A percentile compares a stretch with the other conserved stretches of the same genome.
Conservation (phyloP, 2,113 vertebrate species). For the Saccopteryx leptura region DNA sequence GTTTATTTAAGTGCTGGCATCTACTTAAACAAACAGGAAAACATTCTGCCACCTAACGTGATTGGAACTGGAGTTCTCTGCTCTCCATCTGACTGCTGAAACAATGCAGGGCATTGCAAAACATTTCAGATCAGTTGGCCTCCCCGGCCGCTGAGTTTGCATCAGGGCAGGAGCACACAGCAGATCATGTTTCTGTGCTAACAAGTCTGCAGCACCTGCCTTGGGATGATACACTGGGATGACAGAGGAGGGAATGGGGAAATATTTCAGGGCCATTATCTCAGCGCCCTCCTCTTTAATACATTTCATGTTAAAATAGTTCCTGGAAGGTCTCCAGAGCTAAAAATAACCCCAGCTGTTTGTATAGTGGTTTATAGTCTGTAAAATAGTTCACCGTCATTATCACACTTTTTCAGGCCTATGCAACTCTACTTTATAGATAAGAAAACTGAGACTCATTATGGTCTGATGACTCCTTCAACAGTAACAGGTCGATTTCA, state of each 20-base stretch:
- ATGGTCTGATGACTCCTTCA: background rate
- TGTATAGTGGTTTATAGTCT: background rate
- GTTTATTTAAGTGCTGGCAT: conserved; percentile 74
- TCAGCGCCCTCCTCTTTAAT: background rate
- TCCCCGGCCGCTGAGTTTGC: conserved; percentile 28
- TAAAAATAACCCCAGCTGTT: conserved; percentile 52
- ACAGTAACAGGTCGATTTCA: background rate
- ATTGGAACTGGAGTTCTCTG: conserved; percentile 54
- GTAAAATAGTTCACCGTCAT: background rate
- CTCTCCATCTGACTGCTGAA: conserved; percentile 21
- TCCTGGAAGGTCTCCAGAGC: conserved; percentile 8
- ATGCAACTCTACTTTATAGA: background rate
- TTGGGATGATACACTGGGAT: background rate
- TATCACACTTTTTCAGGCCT: background rate
- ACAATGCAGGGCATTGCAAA: conserved; percentile 68
- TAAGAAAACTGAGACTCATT: conserved; percentile 15
- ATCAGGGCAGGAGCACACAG: conserved; percentile 62
- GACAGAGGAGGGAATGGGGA: background rate
- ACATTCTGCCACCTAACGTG: conserved; percentile 60
- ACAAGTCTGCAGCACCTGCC: conserved; percentile 18
- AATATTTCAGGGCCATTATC: background rate
- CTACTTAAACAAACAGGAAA: conserved; percentile 77
- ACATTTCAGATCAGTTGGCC: conserved; percentile 49
- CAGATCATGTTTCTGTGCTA: conserved; percentile 74
- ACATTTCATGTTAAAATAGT: background rate